Evolutionary conservation across 2,888 invertebrate genomes (phyloP), one percentile per base, ranked within the genome.

Genomic region (Cerceris ruficornis): DNA sequence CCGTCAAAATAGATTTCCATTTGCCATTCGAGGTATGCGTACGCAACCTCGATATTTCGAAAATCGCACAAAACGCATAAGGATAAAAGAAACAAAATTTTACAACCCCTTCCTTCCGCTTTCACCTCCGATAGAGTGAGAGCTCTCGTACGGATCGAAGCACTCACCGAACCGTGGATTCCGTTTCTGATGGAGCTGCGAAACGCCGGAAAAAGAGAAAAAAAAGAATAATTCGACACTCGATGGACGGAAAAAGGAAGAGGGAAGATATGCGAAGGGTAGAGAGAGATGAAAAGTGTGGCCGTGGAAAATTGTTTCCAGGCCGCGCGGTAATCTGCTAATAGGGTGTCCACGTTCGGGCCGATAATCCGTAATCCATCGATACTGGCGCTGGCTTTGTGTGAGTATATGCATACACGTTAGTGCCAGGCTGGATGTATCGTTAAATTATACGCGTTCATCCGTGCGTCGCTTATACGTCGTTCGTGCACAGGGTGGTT

Each of bases 241-340:
- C 28, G 28, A 28, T 28, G 49, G 46, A 58, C 42, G 66, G 14
- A 52, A 46, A 57, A 15, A 11, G 43, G 2, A 13, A 15, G 15
- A 59, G 67, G 8, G 14, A 43, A 54, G 59, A 64, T 28, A 66
- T 60, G 13, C 46, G 46, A 46, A 50, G 8, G 41, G 50, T 55
- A 67, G 17, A 60, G 55, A 57, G 78, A 52, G 57, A 62, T 69
- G 58, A 73, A 75, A 82, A 83, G 69, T 77, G 82, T 64, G 72
- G 83, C 77, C 80, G 80, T 67, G 77, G 87, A 87, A 89, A 90
- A 90, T 89, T 86, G 88, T 86, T 87, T 86, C 81, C 83, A 84
- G 75, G 81, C 75, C 78, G 75, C 80, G 80, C 81, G 86, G 87
- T 89, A 90, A 90, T 90, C 90, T 87, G 86, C 86, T 90, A 90